These are phyloP conservation scores for Hippoglossus hippoglossus DNA, from an alignment of 2,797 vertebrate species.

Conservation along the genomic window DNA sequence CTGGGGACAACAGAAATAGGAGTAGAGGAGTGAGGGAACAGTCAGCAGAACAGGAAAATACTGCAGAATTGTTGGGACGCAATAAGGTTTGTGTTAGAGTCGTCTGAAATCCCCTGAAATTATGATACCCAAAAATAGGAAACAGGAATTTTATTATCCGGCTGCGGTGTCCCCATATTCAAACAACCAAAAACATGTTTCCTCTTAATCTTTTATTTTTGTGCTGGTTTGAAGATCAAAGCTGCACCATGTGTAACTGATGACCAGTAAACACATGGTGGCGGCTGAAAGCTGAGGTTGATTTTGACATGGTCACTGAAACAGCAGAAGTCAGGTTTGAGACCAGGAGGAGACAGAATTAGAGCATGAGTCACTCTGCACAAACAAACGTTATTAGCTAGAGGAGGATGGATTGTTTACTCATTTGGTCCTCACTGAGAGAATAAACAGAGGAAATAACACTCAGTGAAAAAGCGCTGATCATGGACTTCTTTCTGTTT, in stretches of 20 bases:
- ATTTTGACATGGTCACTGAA: constrained; percentile 63
- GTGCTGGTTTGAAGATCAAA: constrained; percentile 60
- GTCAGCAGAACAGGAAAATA: background rate
- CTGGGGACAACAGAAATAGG: constrained; percentile 72
- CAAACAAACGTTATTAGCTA: constrained; percentile 59
- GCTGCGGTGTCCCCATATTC: constrained; percentile 40
- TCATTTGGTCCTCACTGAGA: constrained; percentile 15
- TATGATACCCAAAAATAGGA: constrained; percentile 8
- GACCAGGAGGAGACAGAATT: constrained; percentile 57
- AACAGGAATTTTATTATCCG: constrained; percentile 17
- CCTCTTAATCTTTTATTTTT: constrained; percentile 38
- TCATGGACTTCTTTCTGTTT: constrained; percentile 5
- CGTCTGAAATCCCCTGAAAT: constrained; percentile 9
- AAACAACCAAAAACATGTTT: constrained; percentile 50
- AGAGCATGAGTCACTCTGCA: constrained; percentile 60
- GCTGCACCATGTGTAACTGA: constrained; percentile 57
- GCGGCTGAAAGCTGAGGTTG: constrained; percentile 58
- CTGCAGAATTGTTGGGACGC: background rate
- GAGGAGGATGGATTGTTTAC: constrained; percentile 32
- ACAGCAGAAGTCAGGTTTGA: constrained; percentile 52
- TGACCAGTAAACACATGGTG: constrained; percentile 66
- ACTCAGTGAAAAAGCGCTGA: constrained; percentile 28
- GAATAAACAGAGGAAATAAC: constrained; percentile 45
- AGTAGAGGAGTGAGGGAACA: background rate
- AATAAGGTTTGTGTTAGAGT: constrained; percentile 2